Evolutionary conservation across 2,888 invertebrate species (phyloP), one percentile per base, ranked within the genome.

Genomic region (Drosophila helvetica): DNA sequence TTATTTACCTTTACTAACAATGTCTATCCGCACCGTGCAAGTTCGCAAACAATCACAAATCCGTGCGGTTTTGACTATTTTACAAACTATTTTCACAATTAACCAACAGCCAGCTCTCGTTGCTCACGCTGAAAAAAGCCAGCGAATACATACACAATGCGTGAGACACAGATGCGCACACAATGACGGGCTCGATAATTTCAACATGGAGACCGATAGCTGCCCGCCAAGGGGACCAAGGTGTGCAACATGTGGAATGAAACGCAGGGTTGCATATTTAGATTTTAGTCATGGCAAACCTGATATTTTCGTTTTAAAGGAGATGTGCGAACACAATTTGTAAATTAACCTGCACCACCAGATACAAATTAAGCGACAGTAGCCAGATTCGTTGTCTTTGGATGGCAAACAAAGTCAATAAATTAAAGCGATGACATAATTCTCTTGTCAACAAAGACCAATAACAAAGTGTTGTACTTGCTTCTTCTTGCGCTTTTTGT

Each of bases 261-360:
- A 82, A 88, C 78, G 57, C 86, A 83, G 83, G 59, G 81, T 72
- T 84, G 81, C 50, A 33, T 45, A 51, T 8, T 9, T 12, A 17
- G 27, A 42, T 19, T 43, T 30, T 19, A 22, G 17, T 45, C 25
- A 17, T 1, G 15, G 18, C 7, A 43, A 2, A 2, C 2, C 18
- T 55, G 33, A 19, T 50, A 67, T 45, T 45, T 66, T 51, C 3
- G 4, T n/a, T 43, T 9, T 9, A n/a, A 1, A 1, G 17, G 30
- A 62, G 67, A 67, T 48, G 54, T 38, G 30, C n/a, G 9, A 12
- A 19, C 15, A 12, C 18, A 8, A 9, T n/a, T 15, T 15, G 3
- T 1, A 10, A 12, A 42, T 3, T 1, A 12, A 19, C 12, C n/a
- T 10, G 12, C 15, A 17, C 30, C 30, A 18, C n/a, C 15, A 8